Evolutionary conservation across 2,888 invertebrate species (phyloP), one percentile per base, ranked within the genome.

Genomic region (Ashinkailepas kermadecensis): DNA sequence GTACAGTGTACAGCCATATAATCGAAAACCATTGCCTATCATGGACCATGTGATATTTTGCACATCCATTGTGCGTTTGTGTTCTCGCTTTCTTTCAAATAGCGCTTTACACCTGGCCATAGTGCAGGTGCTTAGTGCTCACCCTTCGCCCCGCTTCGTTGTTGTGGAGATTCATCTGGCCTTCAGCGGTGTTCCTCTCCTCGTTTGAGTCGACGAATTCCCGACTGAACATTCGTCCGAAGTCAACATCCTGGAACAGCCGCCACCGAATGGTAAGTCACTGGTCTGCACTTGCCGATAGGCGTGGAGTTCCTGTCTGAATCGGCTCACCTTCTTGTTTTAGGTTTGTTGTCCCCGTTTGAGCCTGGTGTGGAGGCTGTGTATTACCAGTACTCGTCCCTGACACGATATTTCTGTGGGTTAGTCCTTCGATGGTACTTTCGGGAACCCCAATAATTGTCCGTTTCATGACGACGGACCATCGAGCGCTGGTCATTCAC

Each of bases 81-180:
- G 59, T 59, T 59, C 59, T 59, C 59, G 59, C 59, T 15, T 59
- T 15, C 59, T 59, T 11, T 15, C 11, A 15, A 59, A 15, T 59
- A 7, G 59, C 12, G 59, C 15, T 59, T 13, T 59, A 1, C 59
- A 10, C n/a, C 9, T 67, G 15, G 65, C n/a, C n/a, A 10, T 67
- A 21, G 21, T 67, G 11, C 65, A n/a, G 21, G 15, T 21, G n/a
- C 15, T 15, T 15, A 10, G n/a, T 39, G 86, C 89, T 88, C 88
- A 95, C 94, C 89, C 95, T 90, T 88, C 96, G 89, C 82, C 96
- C 96, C 82, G 95, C 96, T 86, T 95, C 95, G 86, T 95, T 96
- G 87, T 96, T 96, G 88, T 96, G 96, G 64, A 95, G 89, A 87
- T 96, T 96, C 93, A 96, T 95, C 81, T 96, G 89, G 1, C 94